Evolutionary conservation across 1,140 invertebrate genomes (phyloP), one percentile per base, ranked within the genome.

Genomic region (Panagrolaimus sp.): DNA sequence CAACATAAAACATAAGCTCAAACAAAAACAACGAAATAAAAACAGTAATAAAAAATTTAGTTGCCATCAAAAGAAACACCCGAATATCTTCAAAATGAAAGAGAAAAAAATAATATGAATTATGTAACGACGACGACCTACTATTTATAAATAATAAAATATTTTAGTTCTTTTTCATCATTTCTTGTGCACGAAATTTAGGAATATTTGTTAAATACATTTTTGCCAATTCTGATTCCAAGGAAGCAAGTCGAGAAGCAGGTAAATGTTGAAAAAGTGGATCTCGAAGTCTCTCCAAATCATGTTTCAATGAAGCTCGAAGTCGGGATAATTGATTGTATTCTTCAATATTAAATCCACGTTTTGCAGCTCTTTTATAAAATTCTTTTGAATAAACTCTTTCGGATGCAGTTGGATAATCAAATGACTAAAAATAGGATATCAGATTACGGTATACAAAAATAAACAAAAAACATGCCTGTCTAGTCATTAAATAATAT

Each of bases 401-500:
- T 76, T 94, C 91, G 76, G 90, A 89, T 0, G 95, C 92, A 73
- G 93, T 91, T 9, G 90, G 90, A 74, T 95, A 88, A 73, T 92
- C 87, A 84, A 96, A 97, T 85, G 96, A 93, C 93, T 97, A 84
- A 43, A 87, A 87, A 67, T n/a, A 78, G 70, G 68, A 58, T 64
- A 47, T n/a, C 63, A 17, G 44, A 65, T 14, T 4, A 46, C 46
- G n/a, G n/a, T n/a, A n/a, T n/a, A n/a, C n/a, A n/a, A n/a, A n/a
- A n/a, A n/a, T n/a, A 48, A 15, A 55, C 45, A n/a, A 12, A 6
- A 72, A 69, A 12, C 73, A 83, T 84, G 96, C 94, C 89, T 96
- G 91, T 87, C 91, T 92, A 14, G 94, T 97, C 43, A 96, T 85
- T 63, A 96, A 90, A 83, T 91, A 98, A 85, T 98, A 98, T 52